These are phyloP conservation scores for Tupaia chinensis DNA, from an alignment of 2,113 vertebrate species.

Conservation along the genomic window DNA sequence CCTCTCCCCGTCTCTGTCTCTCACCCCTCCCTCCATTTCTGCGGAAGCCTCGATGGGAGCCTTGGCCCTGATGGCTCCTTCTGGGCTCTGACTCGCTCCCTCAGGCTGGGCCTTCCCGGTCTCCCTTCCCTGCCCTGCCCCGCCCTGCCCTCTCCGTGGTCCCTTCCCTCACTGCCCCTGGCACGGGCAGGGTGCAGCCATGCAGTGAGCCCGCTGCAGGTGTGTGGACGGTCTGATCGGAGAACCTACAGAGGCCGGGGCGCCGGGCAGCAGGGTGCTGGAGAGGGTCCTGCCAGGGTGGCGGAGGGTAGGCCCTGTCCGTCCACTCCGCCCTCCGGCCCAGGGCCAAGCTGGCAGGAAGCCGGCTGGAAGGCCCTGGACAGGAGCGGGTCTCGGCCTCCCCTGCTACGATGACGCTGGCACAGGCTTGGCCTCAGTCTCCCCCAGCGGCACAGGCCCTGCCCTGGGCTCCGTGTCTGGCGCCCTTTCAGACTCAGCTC, in stretches of 20 bases:
- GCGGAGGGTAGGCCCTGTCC: background rate
- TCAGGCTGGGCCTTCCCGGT: constrained; percentile 1
- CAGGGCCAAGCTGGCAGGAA: background rate
- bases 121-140: background rate
- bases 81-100: background rate
- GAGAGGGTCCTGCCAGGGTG: background rate
- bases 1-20: background rate
- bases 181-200: too few species aligned
- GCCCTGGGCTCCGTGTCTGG: background rate
- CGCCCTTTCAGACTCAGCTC: background rate
- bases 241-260: background rate
- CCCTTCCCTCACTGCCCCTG: background rate
- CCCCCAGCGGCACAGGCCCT: background rate
- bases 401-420: background rate
- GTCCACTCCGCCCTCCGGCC: background rate
- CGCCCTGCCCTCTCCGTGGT: background rate
- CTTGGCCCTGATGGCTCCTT: too few species aligned
- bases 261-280: background rate
- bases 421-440: constrained; percentile 51
- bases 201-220: too few species aligned
- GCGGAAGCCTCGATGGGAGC: too few species aligned
- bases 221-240: background rate
- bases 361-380: background rate
- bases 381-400: background rate
- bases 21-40: background rate